These are phyloP conservation scores for Dynastes hyllus DNA, from an alignment of 2,888 invertebrate genomes.

Conservation along the genomic window DNA sequence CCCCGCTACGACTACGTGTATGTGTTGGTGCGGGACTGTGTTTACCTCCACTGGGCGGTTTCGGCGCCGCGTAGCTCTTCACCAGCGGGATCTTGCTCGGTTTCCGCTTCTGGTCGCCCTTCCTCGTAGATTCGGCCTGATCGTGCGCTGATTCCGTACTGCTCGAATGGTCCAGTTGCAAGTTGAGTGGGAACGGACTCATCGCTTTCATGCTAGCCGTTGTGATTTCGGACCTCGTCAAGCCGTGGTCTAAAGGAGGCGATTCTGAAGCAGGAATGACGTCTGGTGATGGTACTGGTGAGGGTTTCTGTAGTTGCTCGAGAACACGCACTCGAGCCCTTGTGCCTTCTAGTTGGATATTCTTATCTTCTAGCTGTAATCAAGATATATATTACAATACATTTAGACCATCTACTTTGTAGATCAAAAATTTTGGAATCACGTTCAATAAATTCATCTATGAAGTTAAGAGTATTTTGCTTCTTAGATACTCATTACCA, in stretches of 20 bases:
- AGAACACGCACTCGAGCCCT: constrained; percentile 84
- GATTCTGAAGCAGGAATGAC: constrained; percentile 70
- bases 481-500: too few species aligned
- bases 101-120: constrained; percentile 66
- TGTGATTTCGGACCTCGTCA: constrained; percentile 70
- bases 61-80: constrained; percentile 76
- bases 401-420: too few species aligned
- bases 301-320: constrained; percentile 73
- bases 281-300: constrained; percentile 65
- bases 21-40: constrained; percentile 55
- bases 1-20: constrained; percentile 71
- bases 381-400: neutral
- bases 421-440: too few species aligned
- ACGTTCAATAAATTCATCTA: too few species aligned
- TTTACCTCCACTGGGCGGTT: constrained; percentile 72
- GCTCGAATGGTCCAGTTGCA: constrained; percentile 75
- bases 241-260: constrained; percentile 70
- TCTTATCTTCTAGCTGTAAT: constrained; percentile 85
- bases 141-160: constrained; percentile 80
- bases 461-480: too few species aligned
- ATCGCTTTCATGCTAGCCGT: constrained; percentile 76
- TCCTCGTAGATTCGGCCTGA: constrained; percentile 71
- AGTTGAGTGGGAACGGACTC: constrained; percentile 73
- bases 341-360: constrained; percentile 89
- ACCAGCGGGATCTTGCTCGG: constrained; percentile 83